Percentiles rank a stretch among this genome's conserved stretches.
phyloP scores from a whole-genome alignment of 1,140 invertebrate species.

The Lordiphosa clarofinis region DNA sequence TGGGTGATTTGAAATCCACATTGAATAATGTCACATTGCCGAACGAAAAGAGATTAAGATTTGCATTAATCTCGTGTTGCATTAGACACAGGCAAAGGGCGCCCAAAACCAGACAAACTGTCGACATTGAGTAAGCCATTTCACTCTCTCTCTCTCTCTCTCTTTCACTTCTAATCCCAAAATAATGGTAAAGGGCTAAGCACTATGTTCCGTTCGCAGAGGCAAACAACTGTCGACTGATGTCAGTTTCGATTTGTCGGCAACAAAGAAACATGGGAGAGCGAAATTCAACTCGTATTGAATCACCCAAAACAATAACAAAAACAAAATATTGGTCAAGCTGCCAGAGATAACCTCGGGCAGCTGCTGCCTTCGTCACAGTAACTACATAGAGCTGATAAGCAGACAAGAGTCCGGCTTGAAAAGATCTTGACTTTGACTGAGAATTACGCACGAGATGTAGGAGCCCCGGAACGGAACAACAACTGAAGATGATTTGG shows the following conservation, averaged over 20 bases:
- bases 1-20: conserved; percentile 48
- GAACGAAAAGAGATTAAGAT: conserved; percentile 42
- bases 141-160: conserved; percentile 1
- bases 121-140: conserved; percentile 22
- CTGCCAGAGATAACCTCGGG: conserved; percentile 45
- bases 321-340: conserved; percentile 49
- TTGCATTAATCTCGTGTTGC: conserved; percentile 17
- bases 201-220: conserved; percentile 27
- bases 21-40: conserved; percentile 58
- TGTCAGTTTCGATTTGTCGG: conserved; percentile 23
- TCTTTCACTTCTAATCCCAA: background rate
- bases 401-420: conserved; percentile 48
- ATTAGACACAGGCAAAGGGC: conserved; percentile 30
- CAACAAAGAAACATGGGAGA: conserved; percentile 49
- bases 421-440: conserved; percentile 58
- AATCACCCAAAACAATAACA: conserved; percentile 38
- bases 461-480: conserved; percentile 13
- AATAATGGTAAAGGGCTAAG: background rate
- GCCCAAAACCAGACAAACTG: conserved; percentile 20
- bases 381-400: conserved; percentile 29
- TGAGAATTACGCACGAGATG: conserved; percentile 50
- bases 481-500: conserved; percentile 28
- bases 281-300: conserved; percentile 46
- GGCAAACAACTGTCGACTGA: conserved; percentile 52
- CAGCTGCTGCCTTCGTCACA: conserved; percentile 34